Base-by-base conservation (phyloP, 2,113 vertebrate species). In the Siniperca knerii region DNA sequence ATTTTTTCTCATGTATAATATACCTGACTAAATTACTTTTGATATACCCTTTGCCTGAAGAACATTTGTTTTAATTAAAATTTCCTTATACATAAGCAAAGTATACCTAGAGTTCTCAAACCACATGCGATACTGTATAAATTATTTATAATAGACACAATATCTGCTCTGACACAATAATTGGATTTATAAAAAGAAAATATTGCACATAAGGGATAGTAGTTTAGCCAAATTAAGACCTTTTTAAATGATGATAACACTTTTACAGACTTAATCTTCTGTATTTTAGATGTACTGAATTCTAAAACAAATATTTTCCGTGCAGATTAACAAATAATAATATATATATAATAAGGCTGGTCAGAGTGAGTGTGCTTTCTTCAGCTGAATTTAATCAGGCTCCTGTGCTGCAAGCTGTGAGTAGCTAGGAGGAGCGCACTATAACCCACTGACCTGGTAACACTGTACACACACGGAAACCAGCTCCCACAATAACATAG, bases 401-500 rank as follows among this genome's bases (percentile, higher is more conserved):
- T 76, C 13, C 73, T 48, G 37, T n/a, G 54, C 84, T 71, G 65
- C 20, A 23, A 86, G 76, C 44, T 12, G 13, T 44, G 54, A 77
- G 75, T 58, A 35, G 35, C 29, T 9, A 23, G 12, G 54, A 85
- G 73, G 76, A 84, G 40, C 21, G 42, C 66, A 79, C 79, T 62
- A 62, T 66, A 88, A 88, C 84, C 83, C 81, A 89, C 86, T 91
- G 90, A 92, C 91, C 93, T 88, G 81, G 67, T 91, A 84, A 91
- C 72, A 33, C 37, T 69, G 50, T 57, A 46, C 66, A 77, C 70
- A 83, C 81, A 76, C 70, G 58, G 3, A 81, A 79, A 62, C 69
- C 68, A 80, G 44, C 64, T 54, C 52, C 50, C 83, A 79, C 75
- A 89, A 82, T 66, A 90, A 82, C 50, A 72, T 68, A 52, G 48